Evolutionary conservation across 2,797 vertebrate species (phyloP).

Genomic region (Vespertilio murinus): DNA sequence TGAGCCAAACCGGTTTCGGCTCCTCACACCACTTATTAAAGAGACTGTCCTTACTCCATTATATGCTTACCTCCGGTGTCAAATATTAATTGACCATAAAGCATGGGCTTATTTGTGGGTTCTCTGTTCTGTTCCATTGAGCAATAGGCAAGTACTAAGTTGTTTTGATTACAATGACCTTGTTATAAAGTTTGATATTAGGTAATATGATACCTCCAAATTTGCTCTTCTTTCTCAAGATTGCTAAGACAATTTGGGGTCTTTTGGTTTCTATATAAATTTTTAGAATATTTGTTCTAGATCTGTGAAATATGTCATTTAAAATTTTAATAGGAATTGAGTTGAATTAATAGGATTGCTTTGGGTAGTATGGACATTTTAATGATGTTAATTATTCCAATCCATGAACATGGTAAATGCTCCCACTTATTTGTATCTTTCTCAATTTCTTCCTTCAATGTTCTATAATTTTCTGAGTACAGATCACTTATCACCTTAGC

Average conservation of each 20-base stretch:
- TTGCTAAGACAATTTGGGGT: not conserved
- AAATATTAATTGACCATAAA: not conserved
- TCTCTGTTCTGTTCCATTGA: not conserved
- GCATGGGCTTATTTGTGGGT: not conserved
- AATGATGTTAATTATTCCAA: too few species aligned
- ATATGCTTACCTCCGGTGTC: not conserved
- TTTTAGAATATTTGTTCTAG: not conserved
- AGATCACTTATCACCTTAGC: too few species aligned
- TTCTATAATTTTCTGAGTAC: too few species aligned
- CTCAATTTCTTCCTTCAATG: too few species aligned
- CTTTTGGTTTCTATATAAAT: not conserved
- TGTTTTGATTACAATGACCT: not conserved
- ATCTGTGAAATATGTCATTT: not conserved
- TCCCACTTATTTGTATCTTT: too few species aligned
- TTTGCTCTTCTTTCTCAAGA: not conserved
- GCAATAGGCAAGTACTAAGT: not conserved
- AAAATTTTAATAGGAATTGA: not conserved
- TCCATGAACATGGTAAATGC: too few species aligned
- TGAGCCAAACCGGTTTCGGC: too few species aligned
- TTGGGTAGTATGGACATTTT: too few species aligned
- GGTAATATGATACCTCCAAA: not conserved
- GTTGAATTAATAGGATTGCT: not conserved
- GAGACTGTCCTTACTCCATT: not conserved
- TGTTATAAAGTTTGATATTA: not conserved
- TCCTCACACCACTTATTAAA: not conserved